These are phyloP conservation scores for Hypselothyrea guttata DNA, from an alignment of 2,888 invertebrate genomes.

Conservation along the genomic window DNA sequence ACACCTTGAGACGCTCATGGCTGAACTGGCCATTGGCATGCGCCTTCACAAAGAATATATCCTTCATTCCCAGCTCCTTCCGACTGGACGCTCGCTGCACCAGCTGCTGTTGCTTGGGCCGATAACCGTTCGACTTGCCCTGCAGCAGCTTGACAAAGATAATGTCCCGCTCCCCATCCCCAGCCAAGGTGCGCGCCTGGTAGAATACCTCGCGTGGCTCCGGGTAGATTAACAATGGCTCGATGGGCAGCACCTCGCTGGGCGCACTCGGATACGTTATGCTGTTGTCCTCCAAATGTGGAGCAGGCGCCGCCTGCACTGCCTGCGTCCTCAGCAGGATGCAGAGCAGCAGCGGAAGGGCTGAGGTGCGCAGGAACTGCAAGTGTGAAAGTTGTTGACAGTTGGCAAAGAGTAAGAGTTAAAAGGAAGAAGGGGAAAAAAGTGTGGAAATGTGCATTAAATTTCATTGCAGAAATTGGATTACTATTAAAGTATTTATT, in stretches of 20 bases:
- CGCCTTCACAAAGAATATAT: constrained; percentile 80
- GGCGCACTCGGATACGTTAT: constrained; percentile 57
- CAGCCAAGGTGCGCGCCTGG: constrained; percentile 55
- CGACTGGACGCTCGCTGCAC: constrained; percentile 36
- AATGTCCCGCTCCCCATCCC: constrained; percentile 60
- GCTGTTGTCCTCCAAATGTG: constrained; percentile 29
- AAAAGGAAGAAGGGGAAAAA: no score
- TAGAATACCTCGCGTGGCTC: constrained; percentile 38
- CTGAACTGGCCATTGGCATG: constrained; percentile 78
- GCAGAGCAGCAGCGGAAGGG: not conserved
- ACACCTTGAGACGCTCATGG: constrained; percentile 74
- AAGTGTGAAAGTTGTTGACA: not conserved
- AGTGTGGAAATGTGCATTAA: no score
- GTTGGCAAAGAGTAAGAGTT: no score
- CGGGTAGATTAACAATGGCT: constrained; percentile 77
- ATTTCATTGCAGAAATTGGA: no score
- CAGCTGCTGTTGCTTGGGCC: constrained; percentile 62
- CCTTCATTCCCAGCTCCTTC: constrained; percentile 61
- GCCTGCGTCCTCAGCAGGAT: constrained; percentile 7
- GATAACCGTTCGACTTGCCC: constrained; percentile 63
- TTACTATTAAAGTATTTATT: no score
- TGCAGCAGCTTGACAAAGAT: constrained; percentile 76
- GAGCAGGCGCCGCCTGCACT: constrained; percentile 44
- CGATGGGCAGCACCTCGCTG: constrained; percentile 72
- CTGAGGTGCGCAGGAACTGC: constrained; percentile 1